Percentiles rank a stretch among this genome's conserved stretches.
phyloP scores from a whole-genome alignment of 2,113 vertebrate species.

The Sisor rabdophorus region DNA sequence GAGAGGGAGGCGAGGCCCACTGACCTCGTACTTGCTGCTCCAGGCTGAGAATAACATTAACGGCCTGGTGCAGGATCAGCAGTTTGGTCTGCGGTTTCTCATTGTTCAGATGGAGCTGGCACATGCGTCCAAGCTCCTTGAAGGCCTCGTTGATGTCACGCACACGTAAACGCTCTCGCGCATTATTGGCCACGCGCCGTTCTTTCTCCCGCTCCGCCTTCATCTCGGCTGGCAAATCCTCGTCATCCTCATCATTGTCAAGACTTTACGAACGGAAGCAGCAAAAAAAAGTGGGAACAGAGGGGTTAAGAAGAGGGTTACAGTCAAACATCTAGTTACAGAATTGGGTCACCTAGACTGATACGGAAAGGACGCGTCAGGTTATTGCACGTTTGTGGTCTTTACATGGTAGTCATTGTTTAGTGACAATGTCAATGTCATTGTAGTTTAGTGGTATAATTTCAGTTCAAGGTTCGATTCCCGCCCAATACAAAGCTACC shows the following conservation, averaged over 20 bases:
- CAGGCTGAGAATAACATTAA: conserved; percentile 97
- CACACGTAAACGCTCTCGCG: conserved; percentile 91
- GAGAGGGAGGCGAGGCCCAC: conserved; percentile 71
- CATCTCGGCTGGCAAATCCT: conserved; percentile 95
- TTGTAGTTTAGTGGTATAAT: no score
- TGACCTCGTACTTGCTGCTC: conserved; percentile 99
- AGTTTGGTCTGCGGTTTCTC: conserved; percentile 99
- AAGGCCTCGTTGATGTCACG: conserved; percentile 99
- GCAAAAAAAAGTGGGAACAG: conserved; percentile 28
- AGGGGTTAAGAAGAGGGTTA: conserved; percentile 28
- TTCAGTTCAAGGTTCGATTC: no score
- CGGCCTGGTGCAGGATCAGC: conserved; percentile 97
- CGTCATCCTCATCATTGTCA: conserved; percentile 82
- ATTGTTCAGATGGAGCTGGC: conserved; percentile 94
- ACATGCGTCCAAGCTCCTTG: conserved; percentile 98
- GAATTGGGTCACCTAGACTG: not conserved
- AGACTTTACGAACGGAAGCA: conserved; percentile 69
- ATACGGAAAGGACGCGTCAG: no score
- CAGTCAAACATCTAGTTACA: conserved; percentile 27
- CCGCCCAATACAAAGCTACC: no score
- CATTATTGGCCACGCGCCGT: conserved; percentile 94
- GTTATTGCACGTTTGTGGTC: no score
- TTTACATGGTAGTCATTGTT: no score
- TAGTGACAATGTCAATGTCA: no score
- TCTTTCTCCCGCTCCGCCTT: conserved; percentile 97